These are phyloP conservation scores for Enteromius viviparus DNA, from an alignment of 2,797 vertebrate genomes.

Conservation along the genomic window DNA sequence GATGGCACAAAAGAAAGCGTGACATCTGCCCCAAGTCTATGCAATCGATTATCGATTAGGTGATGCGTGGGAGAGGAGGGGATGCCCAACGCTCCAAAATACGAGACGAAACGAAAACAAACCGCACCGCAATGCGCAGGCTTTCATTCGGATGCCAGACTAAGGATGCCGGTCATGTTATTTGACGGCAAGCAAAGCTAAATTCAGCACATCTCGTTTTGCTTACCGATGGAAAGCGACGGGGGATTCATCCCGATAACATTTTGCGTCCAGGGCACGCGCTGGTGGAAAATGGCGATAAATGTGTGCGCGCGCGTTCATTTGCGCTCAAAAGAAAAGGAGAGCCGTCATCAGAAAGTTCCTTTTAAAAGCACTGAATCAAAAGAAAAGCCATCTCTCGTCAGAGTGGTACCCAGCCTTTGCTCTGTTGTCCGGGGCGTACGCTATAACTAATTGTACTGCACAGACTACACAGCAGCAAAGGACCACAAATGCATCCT, in stretches of 20 bases:
- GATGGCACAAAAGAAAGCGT: conserved; percentile 12
- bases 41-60: conserved; percentile 33
- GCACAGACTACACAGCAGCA: conserved; percentile 30
- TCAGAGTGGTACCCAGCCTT: neutral
- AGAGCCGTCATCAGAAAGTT: neutral
- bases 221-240: conserved; percentile 30
- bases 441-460: conserved; percentile 12
- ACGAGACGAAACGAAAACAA: conserved; percentile 38
- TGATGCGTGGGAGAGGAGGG: conserved; percentile 16
- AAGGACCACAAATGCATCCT: conserved; percentile 29
- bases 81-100: conserved; percentile 32
- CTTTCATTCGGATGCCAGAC: conserved; percentile 30
- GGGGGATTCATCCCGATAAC: neutral
- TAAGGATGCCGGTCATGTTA: neutral
- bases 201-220: neutral
- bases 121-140: conserved; percentile 42
- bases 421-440: conserved; percentile 16
- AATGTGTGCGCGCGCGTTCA: neutral
- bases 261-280: neutral
- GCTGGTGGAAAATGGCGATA: conserved; percentile 37
- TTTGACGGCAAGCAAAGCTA: neutral
- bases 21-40: conserved; percentile 40
- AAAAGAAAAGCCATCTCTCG: neutral
- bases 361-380: neutral
- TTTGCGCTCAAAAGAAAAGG: neutral